Conservation (phyloP, 2,797 vertebrate species). For the Halcyon badia region DNA sequence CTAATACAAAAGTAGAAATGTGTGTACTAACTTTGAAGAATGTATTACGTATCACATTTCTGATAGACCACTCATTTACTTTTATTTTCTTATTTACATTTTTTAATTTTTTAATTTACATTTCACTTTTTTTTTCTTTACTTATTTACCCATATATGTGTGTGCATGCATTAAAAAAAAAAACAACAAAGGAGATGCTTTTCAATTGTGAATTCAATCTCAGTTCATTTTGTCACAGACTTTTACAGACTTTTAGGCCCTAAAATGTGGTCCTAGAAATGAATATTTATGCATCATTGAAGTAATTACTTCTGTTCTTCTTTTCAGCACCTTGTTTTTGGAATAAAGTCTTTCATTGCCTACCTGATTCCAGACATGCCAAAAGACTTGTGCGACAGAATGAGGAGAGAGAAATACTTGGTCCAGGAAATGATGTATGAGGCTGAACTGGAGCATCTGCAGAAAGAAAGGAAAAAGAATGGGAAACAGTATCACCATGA, state of each 20-base stretch:
- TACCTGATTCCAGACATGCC: slow-evolving; percentile 99
- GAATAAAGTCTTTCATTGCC: slow-evolving; percentile 98
- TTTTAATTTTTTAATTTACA: neutral
- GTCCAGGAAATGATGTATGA: slow-evolving; percentile 99
- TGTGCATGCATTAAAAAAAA: neutral
- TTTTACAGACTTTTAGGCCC: neutral
- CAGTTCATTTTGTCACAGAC: neutral
- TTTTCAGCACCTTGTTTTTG: slow-evolving; percentile 96
- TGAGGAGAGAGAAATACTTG: slow-evolving; percentile 97
- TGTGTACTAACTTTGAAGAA: neutral
- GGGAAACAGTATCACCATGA: slow-evolving; percentile 96
- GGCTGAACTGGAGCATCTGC: slow-evolving; percentile 95
- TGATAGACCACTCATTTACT: neutral
- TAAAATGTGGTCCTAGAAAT: neutral
- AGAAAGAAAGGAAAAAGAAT: slow-evolving; percentile 94
- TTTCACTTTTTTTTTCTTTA: neutral
- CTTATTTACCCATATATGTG: neutral
- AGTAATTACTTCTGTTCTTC: slow-evolving; percentile 25
- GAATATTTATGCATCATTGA: neutral
- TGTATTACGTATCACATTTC: fast-evolving
- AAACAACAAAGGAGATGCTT: neutral
- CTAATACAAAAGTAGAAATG: neutral
- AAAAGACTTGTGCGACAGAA: slow-evolving; percentile 95
- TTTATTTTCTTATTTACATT: neutral
- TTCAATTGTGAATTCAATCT: neutral